These are phyloP conservation scores for Druceiella hillmani DNA, from an alignment of 2,888 invertebrate genomes.

Conservation along the genomic window DNA sequence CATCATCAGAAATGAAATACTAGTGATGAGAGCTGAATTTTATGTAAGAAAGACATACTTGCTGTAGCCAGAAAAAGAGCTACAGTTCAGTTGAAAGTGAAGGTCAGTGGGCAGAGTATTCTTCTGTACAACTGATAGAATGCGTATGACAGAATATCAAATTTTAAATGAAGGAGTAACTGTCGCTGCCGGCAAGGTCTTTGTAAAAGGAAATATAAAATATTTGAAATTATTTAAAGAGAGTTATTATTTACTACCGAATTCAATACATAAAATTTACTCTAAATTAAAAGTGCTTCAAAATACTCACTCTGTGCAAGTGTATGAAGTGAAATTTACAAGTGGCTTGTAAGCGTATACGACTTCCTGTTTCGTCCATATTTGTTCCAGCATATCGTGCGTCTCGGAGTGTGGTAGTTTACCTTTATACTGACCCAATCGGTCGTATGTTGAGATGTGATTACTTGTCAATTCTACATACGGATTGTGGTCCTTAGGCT, in stretches of 20 bases:
- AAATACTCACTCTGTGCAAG: constrained; percentile 43
- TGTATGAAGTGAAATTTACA: constrained; percentile 46
- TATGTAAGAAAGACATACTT: too few relatives aligned
- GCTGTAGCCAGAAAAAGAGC: too few relatives aligned
- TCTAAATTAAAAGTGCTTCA: neutral
- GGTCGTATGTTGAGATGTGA: constrained; percentile 43
- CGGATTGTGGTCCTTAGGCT: constrained; percentile 47
- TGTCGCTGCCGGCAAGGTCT: neutral
- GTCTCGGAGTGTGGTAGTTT: constrained; percentile 42
- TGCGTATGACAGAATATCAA: too few relatives aligned
- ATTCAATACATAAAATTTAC: too few relatives aligned
- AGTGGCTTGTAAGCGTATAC: constrained; percentile 42
- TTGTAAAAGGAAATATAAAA: neutral
- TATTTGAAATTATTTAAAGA: too few relatives aligned
- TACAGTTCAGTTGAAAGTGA: too few relatives aligned
- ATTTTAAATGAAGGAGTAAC: constrained; percentile 9
- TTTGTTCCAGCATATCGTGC: constrained; percentile 41
- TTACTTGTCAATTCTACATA: constrained; percentile 43
- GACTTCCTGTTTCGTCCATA: constrained; percentile 39
- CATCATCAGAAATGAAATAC: too few relatives aligned
- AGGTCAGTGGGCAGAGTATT: too few relatives aligned
- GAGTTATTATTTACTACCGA: too few relatives aligned
- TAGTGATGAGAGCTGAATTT: too few relatives aligned
- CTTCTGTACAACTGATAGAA: too few relatives aligned
- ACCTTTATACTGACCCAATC: constrained; percentile 39